Conservation (phyloP, 2,888 invertebrate genomes). For the Leptinotarsa haldemani region DNA sequence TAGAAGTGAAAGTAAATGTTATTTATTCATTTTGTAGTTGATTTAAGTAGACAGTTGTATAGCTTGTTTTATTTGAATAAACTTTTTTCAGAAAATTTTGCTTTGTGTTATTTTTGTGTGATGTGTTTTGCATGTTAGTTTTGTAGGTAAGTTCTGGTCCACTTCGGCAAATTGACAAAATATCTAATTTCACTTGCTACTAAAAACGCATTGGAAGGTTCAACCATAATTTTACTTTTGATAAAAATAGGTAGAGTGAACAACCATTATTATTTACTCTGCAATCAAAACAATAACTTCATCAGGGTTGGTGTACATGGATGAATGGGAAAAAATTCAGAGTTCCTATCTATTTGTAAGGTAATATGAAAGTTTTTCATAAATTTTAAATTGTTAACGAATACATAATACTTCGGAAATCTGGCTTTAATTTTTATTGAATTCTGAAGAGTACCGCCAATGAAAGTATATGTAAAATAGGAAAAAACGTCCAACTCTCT, state of each 20-base stretch:
- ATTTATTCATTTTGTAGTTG: slow-evolving; percentile 43
- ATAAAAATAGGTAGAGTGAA: no score
- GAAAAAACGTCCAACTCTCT: no score
- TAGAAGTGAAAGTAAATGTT: slow-evolving; percentile 43
- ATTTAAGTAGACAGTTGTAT: slow-evolving; percentile 34
- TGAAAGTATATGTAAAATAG: no score
- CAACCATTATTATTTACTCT: no score
- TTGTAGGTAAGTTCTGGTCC: slow-evolving; percentile 9
- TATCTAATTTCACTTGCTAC: background rate
- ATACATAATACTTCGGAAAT: no score
- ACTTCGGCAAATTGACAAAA: background rate
- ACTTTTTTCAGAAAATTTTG: slow-evolving; percentile 33
- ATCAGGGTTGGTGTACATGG: no score
- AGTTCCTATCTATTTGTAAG: no score
- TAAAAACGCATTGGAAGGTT: background rate
- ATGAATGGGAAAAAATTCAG: no score
- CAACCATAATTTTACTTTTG: background rate
- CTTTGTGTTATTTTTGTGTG: slow-evolving; percentile 42
- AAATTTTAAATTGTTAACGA: no score
- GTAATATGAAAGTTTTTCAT: no score
- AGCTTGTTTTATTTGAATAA: slow-evolving; percentile 43
- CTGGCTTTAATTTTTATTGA: no score
- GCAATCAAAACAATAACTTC: background rate
- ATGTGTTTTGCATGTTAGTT: slow-evolving; percentile 40
- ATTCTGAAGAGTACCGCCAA: no score